A percentile compares a stretch with the other conserved stretches of the same genome.
phyloP scores from a whole-genome alignment of 2,113 vertebrate species.

The Tragelaphus strepsiceros region DNA sequence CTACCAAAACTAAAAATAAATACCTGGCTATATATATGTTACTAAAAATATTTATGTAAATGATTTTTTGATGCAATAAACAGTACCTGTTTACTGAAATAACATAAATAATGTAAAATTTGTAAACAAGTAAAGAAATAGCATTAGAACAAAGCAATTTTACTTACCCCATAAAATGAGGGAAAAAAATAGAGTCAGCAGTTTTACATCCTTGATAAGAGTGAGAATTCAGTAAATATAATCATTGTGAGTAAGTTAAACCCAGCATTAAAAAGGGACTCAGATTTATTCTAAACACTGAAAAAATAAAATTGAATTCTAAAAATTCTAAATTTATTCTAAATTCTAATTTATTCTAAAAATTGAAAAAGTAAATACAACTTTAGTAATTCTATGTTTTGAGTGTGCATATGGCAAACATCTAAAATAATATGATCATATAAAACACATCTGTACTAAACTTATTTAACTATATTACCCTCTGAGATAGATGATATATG shows the following conservation, averaged over 20 bases:
- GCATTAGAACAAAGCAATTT: not conserved
- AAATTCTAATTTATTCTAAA: not conserved
- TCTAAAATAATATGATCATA: not conserved
- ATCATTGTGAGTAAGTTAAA: not conserved
- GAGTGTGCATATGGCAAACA: no score
- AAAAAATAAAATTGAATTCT: not conserved
- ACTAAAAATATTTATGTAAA: not conserved
- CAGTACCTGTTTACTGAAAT: not conserved
- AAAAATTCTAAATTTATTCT: not conserved
- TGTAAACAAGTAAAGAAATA: not conserved
- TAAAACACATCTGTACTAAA: not conserved
- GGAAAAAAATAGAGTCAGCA: not conserved
- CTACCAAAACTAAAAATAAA: not conserved
- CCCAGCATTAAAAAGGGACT: not conserved
- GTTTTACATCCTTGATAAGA: not conserved
- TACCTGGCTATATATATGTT: not conserved
- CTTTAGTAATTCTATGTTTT: not conserved
- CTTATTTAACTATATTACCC: not conserved
- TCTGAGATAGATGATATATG: not conserved
- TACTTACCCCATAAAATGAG: not conserved
- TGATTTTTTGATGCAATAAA: not conserved
- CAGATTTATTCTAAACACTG: not conserved
- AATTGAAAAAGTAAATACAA: not conserved
- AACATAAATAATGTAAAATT: not conserved
- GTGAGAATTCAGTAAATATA: not conserved